Conservation (phyloP, 2,113 vertebrate genomes). For the Microcebus ravelobensis region DNA sequence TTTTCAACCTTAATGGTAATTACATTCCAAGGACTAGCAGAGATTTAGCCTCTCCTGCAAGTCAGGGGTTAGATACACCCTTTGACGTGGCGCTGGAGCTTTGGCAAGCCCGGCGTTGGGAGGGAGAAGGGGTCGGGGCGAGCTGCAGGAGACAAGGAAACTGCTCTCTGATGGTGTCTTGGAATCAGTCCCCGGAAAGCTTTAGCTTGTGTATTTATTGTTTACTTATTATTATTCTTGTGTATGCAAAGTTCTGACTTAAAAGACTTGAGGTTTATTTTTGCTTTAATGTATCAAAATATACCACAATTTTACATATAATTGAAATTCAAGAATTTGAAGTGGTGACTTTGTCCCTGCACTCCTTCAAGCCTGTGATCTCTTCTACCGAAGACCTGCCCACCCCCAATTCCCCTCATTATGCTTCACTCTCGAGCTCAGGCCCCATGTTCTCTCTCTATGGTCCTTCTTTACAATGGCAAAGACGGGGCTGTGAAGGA, state of each 20-base stretch:
- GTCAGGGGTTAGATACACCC: constrained; percentile 40
- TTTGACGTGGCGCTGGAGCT: constrained; percentile 54
- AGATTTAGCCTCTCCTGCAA: constrained; percentile 77
- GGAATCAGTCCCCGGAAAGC: not conserved
- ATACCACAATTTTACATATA: not conserved
- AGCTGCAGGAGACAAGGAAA: not conserved
- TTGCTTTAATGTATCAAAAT: not conserved
- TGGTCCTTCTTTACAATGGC: not conserved
- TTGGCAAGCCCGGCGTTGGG: not conserved
- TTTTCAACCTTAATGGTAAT: constrained; percentile 89
- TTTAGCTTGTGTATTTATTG: not conserved
- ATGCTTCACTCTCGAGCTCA: not conserved
- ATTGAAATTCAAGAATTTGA: not conserved
- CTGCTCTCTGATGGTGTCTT: not conserved
- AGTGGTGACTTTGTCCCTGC: not conserved
- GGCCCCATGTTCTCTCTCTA: not conserved
- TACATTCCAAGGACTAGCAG: constrained; percentile 85
- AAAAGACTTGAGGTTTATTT: not conserved
- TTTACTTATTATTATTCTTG: not conserved
- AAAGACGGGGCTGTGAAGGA: not conserved
- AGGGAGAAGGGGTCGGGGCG: fast-evolving
- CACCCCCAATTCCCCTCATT: not conserved
- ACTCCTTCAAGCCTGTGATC: not conserved
- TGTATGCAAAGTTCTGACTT: not conserved
- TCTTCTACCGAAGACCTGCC: not conserved